Evolutionary conservation across 2,797 vertebrate species (phyloP).

Genomic region (Falco rusticolus): DNA sequence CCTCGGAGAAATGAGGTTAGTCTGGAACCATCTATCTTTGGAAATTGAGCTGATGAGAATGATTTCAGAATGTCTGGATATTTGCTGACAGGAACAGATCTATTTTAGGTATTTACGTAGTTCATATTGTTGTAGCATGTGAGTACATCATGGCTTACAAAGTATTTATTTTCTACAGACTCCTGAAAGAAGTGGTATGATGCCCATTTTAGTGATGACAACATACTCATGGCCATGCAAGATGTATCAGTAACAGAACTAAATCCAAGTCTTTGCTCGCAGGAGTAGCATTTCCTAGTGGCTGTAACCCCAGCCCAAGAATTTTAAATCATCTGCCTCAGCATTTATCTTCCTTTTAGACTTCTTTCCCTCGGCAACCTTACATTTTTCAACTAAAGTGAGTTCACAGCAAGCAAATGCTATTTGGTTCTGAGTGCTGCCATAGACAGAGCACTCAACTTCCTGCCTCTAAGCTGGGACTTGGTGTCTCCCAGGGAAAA

Average conservation of each 20-base stretch:
- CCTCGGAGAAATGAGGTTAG: constrained; percentile 32
- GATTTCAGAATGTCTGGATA: constrained; percentile 49
- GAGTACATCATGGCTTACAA: background rate
- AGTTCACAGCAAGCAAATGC: constrained; percentile 2
- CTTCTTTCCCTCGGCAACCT: background rate
- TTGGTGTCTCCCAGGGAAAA: background rate
- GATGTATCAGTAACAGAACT: background rate
- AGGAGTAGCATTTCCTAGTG: background rate
- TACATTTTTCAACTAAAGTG: background rate
- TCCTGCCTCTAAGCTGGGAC: background rate
- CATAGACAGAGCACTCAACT: background rate
- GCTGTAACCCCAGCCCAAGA: background rate
- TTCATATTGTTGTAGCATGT: constrained; percentile 19
- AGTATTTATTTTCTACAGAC: background rate
- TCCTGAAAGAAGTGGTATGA: background rate
- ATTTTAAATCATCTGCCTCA: background rate
- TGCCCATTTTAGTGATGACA: background rate
- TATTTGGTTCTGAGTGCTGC: constrained; percentile 41
- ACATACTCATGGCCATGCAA: background rate
- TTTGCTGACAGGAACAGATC: constrained; percentile 61
- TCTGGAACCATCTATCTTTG: constrained; percentile 61
- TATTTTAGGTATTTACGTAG: constrained; percentile 53
- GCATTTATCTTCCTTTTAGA: background rate
- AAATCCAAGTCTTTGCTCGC: background rate
- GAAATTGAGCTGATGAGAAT: constrained; percentile 53